Evolutionary conservation across 2,888 invertebrate species (phyloP), one percentile per base, ranked within the genome.

Genomic region (Drosophila mulleri): DNA sequence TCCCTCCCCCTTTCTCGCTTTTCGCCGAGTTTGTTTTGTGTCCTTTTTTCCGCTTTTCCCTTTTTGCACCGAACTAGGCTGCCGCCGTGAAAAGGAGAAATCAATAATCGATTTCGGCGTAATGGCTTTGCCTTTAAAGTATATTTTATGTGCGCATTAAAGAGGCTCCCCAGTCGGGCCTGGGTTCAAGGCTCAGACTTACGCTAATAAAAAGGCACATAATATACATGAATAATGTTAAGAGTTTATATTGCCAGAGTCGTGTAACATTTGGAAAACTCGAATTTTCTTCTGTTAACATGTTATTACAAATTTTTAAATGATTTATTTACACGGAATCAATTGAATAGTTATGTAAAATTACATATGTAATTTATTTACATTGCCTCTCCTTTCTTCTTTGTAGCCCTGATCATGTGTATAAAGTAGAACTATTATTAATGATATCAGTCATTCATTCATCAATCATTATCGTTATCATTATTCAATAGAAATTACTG

Each of bases 81-180:
- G 84, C 72, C 67, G 50, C 62, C 42, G 48, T 60, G 67, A 60
- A 67, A 59, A 59, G 62, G 73, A 57, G 72, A 74, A 86, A 86
- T 86, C 86, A 85, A 86, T 86, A 89, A 88, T 89, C 89, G 86
- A 88, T 86, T 85, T 62, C 59, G 37, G 37, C 52, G 74, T 78
- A 73, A 80, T 75, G 67, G 58, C 54, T 53, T 56, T 69, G 78
- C 70, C 59, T 69, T 80, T 82, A 69, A 80, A 77, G 70, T 57
- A 66, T 75, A 60, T 53, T 71, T 71, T 59, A 72, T 72, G 76
- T 72, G 80, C 72, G 80, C 56, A 63, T 80, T 78, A 80, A 80
- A 78, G 72, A 72, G 80, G 58, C 63, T 14, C 47, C 14, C 18
- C 37, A 9, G 8, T 29, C 20, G 12, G 1, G 8, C n/a, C 41